Evolutionary conservation across 1,140 invertebrate species (phyloP), one percentile per base, ranked within the genome.

Genomic region (Zaprionus davidi): DNA sequence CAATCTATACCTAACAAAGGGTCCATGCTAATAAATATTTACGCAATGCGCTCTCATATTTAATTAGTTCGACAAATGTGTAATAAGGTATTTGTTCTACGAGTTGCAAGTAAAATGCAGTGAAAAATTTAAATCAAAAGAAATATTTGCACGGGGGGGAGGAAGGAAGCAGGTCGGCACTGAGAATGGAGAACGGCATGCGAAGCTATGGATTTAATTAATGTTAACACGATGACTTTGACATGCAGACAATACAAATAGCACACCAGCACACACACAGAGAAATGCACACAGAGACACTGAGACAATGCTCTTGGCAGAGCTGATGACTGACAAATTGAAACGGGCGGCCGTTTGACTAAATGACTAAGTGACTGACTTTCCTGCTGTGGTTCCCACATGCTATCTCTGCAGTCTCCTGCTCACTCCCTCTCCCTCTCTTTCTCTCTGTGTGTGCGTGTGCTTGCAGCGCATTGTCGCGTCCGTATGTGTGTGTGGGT

Each of bases 161-260:
- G n/a, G n/a, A 22, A 36, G 44, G 15, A 17, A 26, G 28, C 17
- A 34, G 49, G 9, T 51, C 46, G 46, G 20, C 20, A 68, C 56
- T 34, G 31, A 11, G 31, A 68, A 73, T 68, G 59, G 74, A 65
- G 49, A 67, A 59, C 60, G 73, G 60, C 77, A 68, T 79, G 84
- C 70, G 70, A 78, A 67, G 64, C 81, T 76, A 84, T 90, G 76
- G 84, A 87, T 87, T 87, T 87, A 88, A 87, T 90, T 87, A 87
- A 87, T 87, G 85, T 87, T 87, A 90, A 90, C 84, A 90, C 84
- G 84, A 83, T 67, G 83, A 90, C 81, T 85, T 85, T 90, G 84
- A 87, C 84, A 87, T 78, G 78, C 85, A 81, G 71, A 87, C 82
- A 90, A 90, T 90, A 71, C 78, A 90, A 81, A 79, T 76, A 84